phyloP scores from a whole-genome alignment of 2,797 vertebrate species.

The Onychomys torridus region DNA sequence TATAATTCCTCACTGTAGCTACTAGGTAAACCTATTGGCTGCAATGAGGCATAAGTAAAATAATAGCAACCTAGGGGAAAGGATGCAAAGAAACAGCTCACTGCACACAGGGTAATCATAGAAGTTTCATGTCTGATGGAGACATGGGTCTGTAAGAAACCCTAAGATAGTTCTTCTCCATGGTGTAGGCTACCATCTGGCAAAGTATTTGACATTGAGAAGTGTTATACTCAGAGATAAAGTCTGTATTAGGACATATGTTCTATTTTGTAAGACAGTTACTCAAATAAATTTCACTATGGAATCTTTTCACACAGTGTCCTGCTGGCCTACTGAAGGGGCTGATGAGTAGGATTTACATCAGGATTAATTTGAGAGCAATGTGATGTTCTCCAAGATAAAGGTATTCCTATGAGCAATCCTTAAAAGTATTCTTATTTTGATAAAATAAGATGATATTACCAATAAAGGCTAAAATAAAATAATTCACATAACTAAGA shows the following conservation, averaged over 20 bases:
- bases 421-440: conserved; percentile 25
- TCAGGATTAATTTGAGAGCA: conserved; percentile 56
- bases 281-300: not conserved
- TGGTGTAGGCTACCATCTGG: not conserved
- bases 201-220: not conserved
- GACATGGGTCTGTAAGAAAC: not conserved
- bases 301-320: not conserved
- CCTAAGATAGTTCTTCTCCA: not conserved
- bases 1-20: not conserved
- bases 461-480: conserved; percentile 49
- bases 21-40: not conserved
- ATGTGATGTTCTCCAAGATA: conserved; percentile 3
- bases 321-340: not conserved
- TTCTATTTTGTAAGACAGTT: conserved; percentile 24
- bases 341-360: not conserved
- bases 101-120: not conserved
- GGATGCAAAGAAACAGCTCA: not conserved
- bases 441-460: conserved; percentile 51
- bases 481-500: conserved; percentile 25
- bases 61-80: not conserved
- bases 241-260: not conserved
- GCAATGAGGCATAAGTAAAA: not conserved
- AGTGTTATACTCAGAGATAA: not conserved
- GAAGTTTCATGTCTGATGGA: not conserved
- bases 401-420: conserved; percentile 31